Base-by-base conservation (phyloP, 2,797 vertebrate genomes). In the Saxicola maurus region DNA sequence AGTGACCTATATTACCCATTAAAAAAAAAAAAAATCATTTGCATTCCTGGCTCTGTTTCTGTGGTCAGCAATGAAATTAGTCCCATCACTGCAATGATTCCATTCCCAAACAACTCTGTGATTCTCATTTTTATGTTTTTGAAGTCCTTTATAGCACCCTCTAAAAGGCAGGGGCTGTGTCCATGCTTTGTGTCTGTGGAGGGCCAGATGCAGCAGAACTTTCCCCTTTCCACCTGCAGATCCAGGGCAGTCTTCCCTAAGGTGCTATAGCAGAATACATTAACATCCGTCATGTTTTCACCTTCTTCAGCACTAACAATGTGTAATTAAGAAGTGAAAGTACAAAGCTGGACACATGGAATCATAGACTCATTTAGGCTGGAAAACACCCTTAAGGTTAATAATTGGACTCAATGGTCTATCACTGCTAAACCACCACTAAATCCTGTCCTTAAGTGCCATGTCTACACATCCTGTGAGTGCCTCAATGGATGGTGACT, bases 401-500 rank as follows among this genome's bases (percentile, higher is more conserved):
- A 64, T 0, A 0, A 11, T 0, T 21, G 24, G 53, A 28, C 19
- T 67, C 16, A 37, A 1, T 3, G 24, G 28, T 12, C 25, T 45
- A 52, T 42, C 33, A 2, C 28, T 38, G n/a, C 4, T 3, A 27
- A 45, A 21, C 27, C 30, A 24, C 5, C 51, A 27, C 15, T 53
- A 61, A 91, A 68, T 4, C 9, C 11, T 9, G 28, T n/a, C 55
- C 51, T 31, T 7, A 8, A 59, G 14, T 4, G 5, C 13, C 25
- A 33, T 1, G 2, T 7, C 15, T 57, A 4, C 28, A 4, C 1
- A 3, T 18, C 16, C 56, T 90, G 28, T 7, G 33, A 52, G 64
- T 8, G 25, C 13, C 42, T 33, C 16, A 33, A 17, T 5, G 40
- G 23, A 33, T 17, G 28, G 17, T 5, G 33, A 76, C 16, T 35